A percentile compares a stretch with the other conserved stretches of the same genome.
Conservation (phyloP, 2,888 invertebrate species). For the Chrysodeixis includens region DNA sequence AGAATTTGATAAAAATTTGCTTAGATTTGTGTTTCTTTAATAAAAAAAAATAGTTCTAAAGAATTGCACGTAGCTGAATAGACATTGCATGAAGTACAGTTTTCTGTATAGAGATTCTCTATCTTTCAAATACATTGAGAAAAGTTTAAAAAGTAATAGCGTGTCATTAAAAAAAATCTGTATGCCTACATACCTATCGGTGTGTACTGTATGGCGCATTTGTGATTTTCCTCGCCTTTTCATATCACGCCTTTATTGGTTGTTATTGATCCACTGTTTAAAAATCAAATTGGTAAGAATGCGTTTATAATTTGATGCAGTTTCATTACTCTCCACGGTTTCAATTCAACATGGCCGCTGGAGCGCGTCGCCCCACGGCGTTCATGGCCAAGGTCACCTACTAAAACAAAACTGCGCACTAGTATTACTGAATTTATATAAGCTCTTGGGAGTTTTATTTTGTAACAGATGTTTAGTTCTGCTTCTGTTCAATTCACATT, state of each 20-base stretch:
- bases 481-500: neutral
- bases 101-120: neutral
- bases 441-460: slow-evolving; percentile 49
- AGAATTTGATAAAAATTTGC: no score
- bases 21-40: neutral
- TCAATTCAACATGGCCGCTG: slow-evolving; percentile 82
- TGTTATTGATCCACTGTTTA: slow-evolving; percentile 57
- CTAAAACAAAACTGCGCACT: slow-evolving; percentile 84
- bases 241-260: slow-evolving; percentile 52
- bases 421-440: slow-evolving; percentile 63
- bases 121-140: slow-evolving; percentile 2
- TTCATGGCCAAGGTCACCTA: slow-evolving; percentile 87
- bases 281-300: slow-evolving; percentile 67
- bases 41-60: neutral
- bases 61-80: no score
- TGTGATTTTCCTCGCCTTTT: slow-evolving; percentile 54
- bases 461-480: slow-evolving; percentile 19
- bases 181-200: slow-evolving; percentile 23
- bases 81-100: no score
- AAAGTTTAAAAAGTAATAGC: slow-evolving; percentile 21
- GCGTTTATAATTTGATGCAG: slow-evolving; percentile 80
- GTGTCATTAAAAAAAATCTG: slow-evolving; percentile 35
- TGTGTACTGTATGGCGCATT: slow-evolving; percentile 48
- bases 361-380: slow-evolving; percentile 83
- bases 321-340: slow-evolving; percentile 80